Conservation (phyloP, 2,113 vertebrate genomes). For the Sprattus sprattus region DNA sequence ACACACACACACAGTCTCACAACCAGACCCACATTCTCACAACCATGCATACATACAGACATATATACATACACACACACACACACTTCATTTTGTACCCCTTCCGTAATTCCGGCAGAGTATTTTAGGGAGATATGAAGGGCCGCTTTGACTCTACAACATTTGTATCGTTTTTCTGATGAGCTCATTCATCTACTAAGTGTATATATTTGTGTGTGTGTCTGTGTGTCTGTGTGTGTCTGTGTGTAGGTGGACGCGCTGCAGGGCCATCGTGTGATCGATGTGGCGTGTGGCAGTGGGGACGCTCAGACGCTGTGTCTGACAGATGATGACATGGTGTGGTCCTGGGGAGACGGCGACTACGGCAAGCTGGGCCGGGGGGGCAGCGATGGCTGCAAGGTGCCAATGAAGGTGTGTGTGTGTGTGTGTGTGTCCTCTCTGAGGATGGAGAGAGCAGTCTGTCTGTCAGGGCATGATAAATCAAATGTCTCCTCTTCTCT, state of each 20-base stretch:
- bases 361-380: slow-evolving; percentile 96
- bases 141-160: neutral
- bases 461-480: neutral
- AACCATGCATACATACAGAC: too few relatives aligned
- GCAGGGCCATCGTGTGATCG: slow-evolving; percentile 93
- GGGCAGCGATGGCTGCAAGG: slow-evolving; percentile 97
- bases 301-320: slow-evolving; percentile 95
- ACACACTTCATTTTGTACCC: neutral
- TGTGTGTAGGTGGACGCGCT: slow-evolving; percentile 88
- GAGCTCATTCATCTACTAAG: too few relatives aligned
- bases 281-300: slow-evolving; percentile 94
- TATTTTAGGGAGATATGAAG: neutral
- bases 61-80: too few relatives aligned
- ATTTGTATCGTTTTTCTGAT: neutral
- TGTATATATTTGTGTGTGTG: neutral
- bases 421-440: neutral
- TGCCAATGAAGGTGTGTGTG: slow-evolving; percentile 90
- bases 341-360: slow-evolving; percentile 99
- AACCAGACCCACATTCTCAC: neutral
- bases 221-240: slow-evolving; percentile 30
- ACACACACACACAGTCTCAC: too few relatives aligned
- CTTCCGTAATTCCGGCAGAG: neutral
- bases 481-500: neutral
- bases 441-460: neutral
- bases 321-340: slow-evolving; percentile 95